Evolutionary conservation across 2,797 vertebrate species (phyloP).

Genomic region (Pyrocephalus nanus): DNA sequence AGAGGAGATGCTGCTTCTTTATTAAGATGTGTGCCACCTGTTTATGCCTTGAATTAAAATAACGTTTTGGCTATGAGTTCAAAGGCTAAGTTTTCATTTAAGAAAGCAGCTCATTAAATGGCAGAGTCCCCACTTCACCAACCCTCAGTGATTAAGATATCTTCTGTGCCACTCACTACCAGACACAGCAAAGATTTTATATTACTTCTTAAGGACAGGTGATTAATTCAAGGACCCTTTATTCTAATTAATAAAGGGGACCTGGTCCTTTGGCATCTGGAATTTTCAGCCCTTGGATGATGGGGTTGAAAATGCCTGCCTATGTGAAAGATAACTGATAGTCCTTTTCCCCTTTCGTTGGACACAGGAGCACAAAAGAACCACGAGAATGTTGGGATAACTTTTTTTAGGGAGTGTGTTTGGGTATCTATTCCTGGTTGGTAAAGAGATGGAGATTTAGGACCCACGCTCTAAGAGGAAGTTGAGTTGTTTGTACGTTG

Average conservation of each 20-base stretch:
- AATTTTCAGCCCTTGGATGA: background rate
- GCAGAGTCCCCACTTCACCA: background rate
- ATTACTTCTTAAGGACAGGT: background rate
- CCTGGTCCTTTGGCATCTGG: background rate
- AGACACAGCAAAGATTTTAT: background rate
- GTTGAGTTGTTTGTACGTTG: background rate
- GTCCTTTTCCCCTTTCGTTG: background rate
- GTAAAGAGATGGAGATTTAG: background rate
- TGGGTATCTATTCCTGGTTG: background rate
- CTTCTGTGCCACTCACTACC: background rate
- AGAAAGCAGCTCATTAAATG: background rate
- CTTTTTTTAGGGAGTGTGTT: background rate
- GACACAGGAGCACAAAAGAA: background rate
- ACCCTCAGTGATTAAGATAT: background rate
- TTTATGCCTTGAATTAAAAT: background rate
- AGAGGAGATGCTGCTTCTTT: background rate
- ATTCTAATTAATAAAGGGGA: background rate
- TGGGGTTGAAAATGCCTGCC: background rate
- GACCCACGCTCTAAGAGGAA: background rate
- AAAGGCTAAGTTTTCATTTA: background rate
- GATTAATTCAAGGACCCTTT: background rate
- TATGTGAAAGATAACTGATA: background rate
- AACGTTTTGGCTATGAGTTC: background rate
- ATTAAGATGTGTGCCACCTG: background rate
- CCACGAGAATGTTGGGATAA: background rate